Evolutionary conservation across 2,888 invertebrate genomes (phyloP).

Genomic region (Drosophila mulleri): DNA sequence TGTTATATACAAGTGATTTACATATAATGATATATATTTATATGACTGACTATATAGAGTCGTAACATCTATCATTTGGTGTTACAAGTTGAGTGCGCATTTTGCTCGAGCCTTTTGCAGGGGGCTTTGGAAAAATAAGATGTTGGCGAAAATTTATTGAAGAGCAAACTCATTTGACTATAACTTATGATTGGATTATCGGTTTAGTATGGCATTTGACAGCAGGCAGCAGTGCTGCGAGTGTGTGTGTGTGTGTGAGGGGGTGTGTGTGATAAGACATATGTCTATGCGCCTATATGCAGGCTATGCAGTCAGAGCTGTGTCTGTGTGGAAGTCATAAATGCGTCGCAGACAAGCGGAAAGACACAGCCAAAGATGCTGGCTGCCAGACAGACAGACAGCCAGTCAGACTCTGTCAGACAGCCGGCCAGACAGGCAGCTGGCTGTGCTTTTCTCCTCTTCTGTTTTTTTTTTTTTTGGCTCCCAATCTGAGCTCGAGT

Average conservation of each 20-base stretch:
- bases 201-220: conserved; percentile 81
- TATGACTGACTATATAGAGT: not conserved
- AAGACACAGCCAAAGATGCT: conserved; percentile 70
- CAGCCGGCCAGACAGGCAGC: conserved; percentile 22
- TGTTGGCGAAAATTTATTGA: conserved; percentile 72
- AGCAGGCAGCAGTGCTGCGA: conserved; percentile 43
- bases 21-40: not conserved
- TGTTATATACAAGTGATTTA: not conserved
- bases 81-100: not conserved
- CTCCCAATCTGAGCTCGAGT: conserved; percentile 20
- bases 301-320: conserved; percentile 54
- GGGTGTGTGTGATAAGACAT: conserved; percentile 70
- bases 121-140: conserved; percentile 37
- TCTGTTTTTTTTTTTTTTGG: conserved; percentile 41
- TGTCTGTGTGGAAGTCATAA: conserved; percentile 67
- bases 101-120: not conserved
- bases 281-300: conserved; percentile 75
- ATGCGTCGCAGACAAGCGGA: conserved; percentile 79
- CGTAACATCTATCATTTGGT: not conserved
- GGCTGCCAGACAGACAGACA: conserved; percentile 61
- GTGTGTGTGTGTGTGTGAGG: conserved; percentile 4
- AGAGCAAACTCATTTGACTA: conserved; percentile 80
- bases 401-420: conserved; percentile 27
- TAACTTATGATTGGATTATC: conserved; percentile 81
- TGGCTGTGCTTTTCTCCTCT: conserved; percentile 41